Conservation (phyloP, 2,113 vertebrate species). For the Rutilus rutilus region DNA sequence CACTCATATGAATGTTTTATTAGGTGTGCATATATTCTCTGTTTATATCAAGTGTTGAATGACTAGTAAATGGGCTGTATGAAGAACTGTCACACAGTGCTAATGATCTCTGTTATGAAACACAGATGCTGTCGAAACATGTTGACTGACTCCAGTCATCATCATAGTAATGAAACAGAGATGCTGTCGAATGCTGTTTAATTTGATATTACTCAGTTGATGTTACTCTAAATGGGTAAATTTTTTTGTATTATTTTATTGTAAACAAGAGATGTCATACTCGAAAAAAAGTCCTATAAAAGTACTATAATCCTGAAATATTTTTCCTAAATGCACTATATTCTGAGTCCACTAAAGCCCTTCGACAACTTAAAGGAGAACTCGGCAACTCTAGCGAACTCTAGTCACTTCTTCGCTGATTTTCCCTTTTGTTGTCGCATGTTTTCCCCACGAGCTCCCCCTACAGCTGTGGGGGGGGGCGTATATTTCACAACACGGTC, state of each 20-base stretch:
- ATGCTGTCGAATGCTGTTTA: background rate
- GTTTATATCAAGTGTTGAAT: background rate
- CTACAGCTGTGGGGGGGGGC: no score
- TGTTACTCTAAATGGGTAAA: background rate
- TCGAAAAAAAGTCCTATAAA: background rate
- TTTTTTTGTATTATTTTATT: background rate
- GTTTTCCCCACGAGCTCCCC: no score
- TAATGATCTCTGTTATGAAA: background rate
- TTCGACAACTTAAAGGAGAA: no score
- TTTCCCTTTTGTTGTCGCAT: no score
- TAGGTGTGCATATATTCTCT: background rate
- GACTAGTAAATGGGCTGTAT: background rate
- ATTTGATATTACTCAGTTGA: background rate
- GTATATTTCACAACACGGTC: no score
- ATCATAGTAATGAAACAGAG: background rate
- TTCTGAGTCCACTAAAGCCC: no score
- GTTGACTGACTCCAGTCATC: background rate
- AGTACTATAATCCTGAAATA: no score
- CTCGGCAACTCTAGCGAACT: no score
- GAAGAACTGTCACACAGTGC: background rate
- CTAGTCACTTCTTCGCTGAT: no score
- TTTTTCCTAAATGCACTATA: no score
- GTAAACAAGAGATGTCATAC: background rate
- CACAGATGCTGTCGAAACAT: background rate
- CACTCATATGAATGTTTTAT: background rate